These are phyloP conservation scores for Coptodon bakossiorum DNA, from an alignment of 2,113 vertebrate species.

Conservation along the genomic window DNA sequence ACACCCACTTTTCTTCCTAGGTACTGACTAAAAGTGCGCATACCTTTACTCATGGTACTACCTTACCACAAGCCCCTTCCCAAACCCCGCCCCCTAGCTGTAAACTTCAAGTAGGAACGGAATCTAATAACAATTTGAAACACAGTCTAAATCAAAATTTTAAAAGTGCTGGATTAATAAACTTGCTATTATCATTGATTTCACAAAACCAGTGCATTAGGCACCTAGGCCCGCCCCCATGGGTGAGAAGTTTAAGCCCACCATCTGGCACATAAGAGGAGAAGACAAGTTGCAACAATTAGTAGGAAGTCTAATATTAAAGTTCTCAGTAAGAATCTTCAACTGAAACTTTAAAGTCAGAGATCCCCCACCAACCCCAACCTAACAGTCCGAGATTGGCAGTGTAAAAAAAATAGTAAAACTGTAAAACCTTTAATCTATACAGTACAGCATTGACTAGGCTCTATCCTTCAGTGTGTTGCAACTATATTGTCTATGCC, in stretches of 20 bases:
- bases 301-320: neutral
- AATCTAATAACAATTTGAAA: neutral
- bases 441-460: neutral
- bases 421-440: neutral
- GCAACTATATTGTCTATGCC: neutral
- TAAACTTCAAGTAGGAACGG: neutral
- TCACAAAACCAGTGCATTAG: neutral
- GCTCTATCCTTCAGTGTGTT: neutral
- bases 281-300: neutral
- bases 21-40: neutral
- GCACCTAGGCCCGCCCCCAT: neutral
- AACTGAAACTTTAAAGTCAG: neutral
- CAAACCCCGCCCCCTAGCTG: neutral
- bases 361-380: neutral
- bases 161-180: neutral
- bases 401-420: neutral
- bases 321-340: neutral
- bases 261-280: neutral
- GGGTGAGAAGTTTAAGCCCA: neutral
- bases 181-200: neutral
- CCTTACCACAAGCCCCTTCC: neutral
- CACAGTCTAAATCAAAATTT: fast-evolving
- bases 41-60: neutral
- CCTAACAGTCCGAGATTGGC: neutral
- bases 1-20: neutral